Conservation (phyloP, 2,113 vertebrate species). For the Okapia johnstoni region DNA sequence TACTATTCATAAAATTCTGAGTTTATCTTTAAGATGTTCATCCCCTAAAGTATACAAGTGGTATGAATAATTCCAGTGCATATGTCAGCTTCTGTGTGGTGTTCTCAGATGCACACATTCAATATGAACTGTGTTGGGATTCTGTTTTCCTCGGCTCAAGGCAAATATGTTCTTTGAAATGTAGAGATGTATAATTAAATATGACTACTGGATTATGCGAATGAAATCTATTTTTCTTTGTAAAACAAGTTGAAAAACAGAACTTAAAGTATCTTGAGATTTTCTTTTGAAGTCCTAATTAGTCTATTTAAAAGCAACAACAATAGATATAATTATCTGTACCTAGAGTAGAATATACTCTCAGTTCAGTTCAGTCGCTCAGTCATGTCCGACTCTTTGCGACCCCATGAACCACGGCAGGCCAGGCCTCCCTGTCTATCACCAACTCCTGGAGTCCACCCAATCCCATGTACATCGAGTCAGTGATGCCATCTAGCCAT, state of each 20-base stretch:
- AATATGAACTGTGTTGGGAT: background rate
- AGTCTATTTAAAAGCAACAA: background rate
- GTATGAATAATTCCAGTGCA: background rate
- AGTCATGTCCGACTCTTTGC: too few relatives aligned
- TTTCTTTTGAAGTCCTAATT: background rate
- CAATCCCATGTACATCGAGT: too few relatives aligned
- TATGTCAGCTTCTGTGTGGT: background rate
- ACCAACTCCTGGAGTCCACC: too few relatives aligned
- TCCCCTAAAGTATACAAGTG: background rate
- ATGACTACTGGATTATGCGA: background rate
- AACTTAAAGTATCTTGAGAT: background rate
- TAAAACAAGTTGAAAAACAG: background rate
- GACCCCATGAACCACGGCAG: too few relatives aligned
- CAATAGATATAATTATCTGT: background rate
- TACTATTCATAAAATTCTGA: slow-evolving; percentile 10
- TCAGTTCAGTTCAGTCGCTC: too few relatives aligned
- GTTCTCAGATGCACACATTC: background rate
- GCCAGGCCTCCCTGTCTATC: too few relatives aligned
- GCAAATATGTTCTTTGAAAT: background rate
- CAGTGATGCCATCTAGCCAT: too few relatives aligned
- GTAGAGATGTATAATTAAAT: background rate
- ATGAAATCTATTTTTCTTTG: slow-evolving; percentile 25
- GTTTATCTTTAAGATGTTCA: slow-evolving; percentile 12
- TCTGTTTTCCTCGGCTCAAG: background rate
- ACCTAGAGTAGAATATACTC: background rate